Base-by-base conservation (phyloP, 2,797 vertebrate species). In the Sternotherus odoratus region DNA sequence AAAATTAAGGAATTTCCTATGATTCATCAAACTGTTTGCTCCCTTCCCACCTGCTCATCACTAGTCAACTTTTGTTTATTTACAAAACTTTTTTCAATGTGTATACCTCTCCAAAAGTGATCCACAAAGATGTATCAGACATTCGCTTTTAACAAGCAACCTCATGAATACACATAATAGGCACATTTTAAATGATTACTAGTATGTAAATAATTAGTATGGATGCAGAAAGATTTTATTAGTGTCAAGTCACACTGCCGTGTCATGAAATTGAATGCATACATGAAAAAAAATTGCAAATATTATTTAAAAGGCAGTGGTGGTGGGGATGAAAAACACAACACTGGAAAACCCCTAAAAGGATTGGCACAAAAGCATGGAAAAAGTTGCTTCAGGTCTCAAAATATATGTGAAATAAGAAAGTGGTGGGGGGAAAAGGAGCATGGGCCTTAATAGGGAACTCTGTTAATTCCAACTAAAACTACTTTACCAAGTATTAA, bases 351-450 rank as follows among this genome's bases (percentile, higher is more conserved):
- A 89, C 28, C 81, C 26, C 30, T 51, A 82, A 83, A 97, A 90
- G 17, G 48, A 66, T 48, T 95, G 92, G 57, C 84, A 92, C 60
- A 57, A 78, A 81, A 39, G 82, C 1, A 77, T 79, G 82, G 79
- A 95, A 97, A 81, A 95, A 90, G 5, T 91, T 94, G n/a, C 43
- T 95, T 74, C 23, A 53, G 51, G 26, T 93, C 72, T 95, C 53
- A 87, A 92, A 93, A 60, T 92, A 93, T 5, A 75, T 91, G 12
- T 94, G 85, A 96, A 96, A 91, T 72, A 94, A 89, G 56, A 94
- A 72, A 94, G 39, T 79, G 51, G 8, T 8, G 1, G 84, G 89
- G 95, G 96, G 97, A 94, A 28, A 79, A 82, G 23, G 85, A 82
- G 87, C 80, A 7, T 56, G 53, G 88, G 12, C 86, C 48, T 92